Conservation (phyloP, 2,888 invertebrate genomes). For the Eristalis pertinax region DNA sequence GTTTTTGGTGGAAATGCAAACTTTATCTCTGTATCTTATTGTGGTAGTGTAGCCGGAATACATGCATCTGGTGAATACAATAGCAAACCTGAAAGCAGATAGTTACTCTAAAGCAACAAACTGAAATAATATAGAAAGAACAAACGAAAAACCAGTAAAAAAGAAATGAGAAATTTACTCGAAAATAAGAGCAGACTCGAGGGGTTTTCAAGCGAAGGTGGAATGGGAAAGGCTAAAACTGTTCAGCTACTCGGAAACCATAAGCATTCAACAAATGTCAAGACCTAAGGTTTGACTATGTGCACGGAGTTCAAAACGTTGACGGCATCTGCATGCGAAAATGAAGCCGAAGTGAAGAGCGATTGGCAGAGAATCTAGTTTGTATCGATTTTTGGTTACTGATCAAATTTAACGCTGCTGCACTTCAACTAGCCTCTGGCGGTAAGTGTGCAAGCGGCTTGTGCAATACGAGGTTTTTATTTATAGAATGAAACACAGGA, state of each 20-base stretch:
- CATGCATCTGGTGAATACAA: neutral
- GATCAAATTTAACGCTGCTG: neutral
- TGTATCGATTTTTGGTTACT: neutral
- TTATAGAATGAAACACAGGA: neutral
- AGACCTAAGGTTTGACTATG: neutral
- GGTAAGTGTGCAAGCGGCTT: neutral
- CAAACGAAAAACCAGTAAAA: neutral
- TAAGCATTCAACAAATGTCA: constrained; percentile 1
- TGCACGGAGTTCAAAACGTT: neutral
- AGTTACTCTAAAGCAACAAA: constrained; percentile 5
- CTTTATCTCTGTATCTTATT: neutral
- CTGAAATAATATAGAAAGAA: neutral
- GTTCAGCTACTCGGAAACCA: neutral
- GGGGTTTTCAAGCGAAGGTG: neutral
- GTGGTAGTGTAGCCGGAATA: neutral
- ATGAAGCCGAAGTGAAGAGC: neutral
- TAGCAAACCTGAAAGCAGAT: neutral
- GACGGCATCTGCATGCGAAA: neutral
- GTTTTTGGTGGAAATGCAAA: neutral
- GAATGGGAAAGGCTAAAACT: neutral
- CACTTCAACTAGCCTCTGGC: neutral
- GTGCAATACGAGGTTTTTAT: neutral
- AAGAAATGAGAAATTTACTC: neutral
- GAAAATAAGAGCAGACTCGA: neutral
- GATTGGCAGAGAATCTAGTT: neutral